Evolutionary conservation across 2,113 vertebrate genomes (phyloP).

Genomic region (Anolis sagrei): DNA sequence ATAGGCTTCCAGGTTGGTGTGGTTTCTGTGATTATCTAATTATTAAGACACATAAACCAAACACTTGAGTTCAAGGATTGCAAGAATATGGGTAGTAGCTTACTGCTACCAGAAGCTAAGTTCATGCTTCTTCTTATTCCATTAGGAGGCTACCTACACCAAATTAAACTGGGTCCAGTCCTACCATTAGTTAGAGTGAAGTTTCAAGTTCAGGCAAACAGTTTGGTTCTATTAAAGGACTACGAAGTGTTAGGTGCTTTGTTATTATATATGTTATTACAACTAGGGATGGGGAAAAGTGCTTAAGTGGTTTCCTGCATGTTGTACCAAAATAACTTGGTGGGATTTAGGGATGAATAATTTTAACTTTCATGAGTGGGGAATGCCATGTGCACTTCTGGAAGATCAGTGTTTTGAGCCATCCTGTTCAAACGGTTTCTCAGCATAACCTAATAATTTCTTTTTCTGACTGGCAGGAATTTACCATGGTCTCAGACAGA

Average conservation of each 20-base stretch:
- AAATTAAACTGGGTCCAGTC: background rate
- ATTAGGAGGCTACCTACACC: background rate
- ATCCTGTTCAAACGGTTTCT: background rate
- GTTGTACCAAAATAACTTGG: background rate
- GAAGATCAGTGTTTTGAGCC: background rate
- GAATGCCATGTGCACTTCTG: background rate
- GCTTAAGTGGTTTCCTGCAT: background rate
- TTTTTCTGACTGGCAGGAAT: background rate
- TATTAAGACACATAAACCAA: background rate
- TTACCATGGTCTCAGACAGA: background rate
- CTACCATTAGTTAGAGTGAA: background rate
- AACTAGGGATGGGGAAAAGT: background rate
- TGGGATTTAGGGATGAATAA: no score
- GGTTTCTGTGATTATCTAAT: background rate
- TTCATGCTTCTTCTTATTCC: no score
- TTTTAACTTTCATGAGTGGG: background rate
- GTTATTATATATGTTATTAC: background rate
- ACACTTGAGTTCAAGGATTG: background rate
- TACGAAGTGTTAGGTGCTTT: background rate
- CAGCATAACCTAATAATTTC: no score
- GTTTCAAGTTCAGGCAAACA: background rate
- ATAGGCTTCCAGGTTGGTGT: background rate
- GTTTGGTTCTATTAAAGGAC: background rate
- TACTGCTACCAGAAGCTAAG: background rate
- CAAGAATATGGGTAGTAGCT: background rate